A percentile compares a stretch with the other conserved stretches of the same genome.
Conservation (phyloP, 1,140 invertebrate species). For the Nebria ingens region DNA sequence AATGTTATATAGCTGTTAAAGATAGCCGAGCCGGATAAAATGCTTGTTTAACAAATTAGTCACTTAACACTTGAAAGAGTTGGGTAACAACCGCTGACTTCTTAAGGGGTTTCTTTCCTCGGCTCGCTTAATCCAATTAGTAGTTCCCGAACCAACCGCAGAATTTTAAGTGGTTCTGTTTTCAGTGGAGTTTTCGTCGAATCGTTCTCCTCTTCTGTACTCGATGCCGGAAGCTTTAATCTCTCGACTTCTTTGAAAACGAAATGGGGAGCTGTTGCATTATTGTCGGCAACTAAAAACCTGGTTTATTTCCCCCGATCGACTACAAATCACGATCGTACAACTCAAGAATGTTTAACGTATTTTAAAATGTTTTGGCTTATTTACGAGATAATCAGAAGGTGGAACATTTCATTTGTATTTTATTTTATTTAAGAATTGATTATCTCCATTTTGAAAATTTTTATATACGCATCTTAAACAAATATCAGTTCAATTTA, state of each 20-base stretch:
- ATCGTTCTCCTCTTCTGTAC: not conserved
- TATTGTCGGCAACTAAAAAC: not conserved
- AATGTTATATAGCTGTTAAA: too few species aligned
- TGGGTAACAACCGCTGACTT: slow-evolving; percentile 4
- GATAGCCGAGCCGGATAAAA: not conserved
- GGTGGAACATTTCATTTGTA: too few species aligned
- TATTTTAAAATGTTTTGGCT: too few species aligned
- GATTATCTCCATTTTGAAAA: too few species aligned
- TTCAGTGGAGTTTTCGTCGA: not conserved
- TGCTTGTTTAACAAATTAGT: slow-evolving; percentile 8
- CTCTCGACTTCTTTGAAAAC: not conserved
- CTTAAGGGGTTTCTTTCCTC: slow-evolving; percentile 1
- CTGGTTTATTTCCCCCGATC: too few species aligned
- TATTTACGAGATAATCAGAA: too few species aligned
- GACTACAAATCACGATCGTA: too few species aligned
- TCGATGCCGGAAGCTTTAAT: not conserved
- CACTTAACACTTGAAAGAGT: slow-evolving; percentile 9
- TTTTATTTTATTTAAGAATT: too few species aligned
- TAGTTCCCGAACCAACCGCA: slow-evolving; percentile 5
- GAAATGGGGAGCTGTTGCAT: not conserved
- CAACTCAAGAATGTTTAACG: too few species aligned
- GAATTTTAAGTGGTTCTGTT: slow-evolving; percentile 7
- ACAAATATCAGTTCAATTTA: too few species aligned
- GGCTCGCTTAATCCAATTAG: slow-evolving; percentile 6
- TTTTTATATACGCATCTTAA: too few species aligned